Evolutionary conservation across 2,888 invertebrate genomes (phyloP).

Genomic region (Galerucella calmariensis): DNA sequence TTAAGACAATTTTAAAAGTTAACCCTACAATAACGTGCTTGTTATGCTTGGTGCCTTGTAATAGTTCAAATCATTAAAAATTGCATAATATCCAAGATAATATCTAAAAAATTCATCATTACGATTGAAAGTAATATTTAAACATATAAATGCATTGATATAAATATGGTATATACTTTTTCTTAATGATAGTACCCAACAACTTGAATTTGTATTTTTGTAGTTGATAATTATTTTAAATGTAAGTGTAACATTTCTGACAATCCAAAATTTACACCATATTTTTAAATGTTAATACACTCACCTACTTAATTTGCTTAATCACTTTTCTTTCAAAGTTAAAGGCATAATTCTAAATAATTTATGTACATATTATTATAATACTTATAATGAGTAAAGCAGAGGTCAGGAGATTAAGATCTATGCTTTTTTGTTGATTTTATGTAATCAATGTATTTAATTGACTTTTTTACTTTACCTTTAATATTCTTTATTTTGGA

Average conservation of each 20-base stretch:
- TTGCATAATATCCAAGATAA: neutral
- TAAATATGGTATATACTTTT: too few relatives aligned
- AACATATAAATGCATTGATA: neutral
- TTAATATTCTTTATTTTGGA: too few relatives aligned
- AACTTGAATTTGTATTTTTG: too few relatives aligned
- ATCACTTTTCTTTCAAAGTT: neutral
- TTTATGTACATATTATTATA: constrained; percentile 1
- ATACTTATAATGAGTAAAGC: neutral
- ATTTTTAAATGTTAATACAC: neutral
- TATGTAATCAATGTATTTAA: neutral
- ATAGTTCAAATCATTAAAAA: neutral
- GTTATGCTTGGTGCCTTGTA: constrained; percentile 1
- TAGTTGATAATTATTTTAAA: neutral
- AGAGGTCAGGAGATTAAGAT: neutral
- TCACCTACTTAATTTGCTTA: neutral
- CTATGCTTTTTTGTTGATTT: neutral
- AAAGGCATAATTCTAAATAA: neutral
- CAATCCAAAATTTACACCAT: too few relatives aligned
- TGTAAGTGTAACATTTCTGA: neutral
- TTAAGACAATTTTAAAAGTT: neutral
- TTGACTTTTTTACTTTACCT: too few relatives aligned
- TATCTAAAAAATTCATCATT: neutral
- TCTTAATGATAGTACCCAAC: too few relatives aligned
- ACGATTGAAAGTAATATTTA: neutral
- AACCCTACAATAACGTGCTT: neutral